These are phyloP conservation scores for Helicoverpa assulta DNA, from an alignment of 2,888 invertebrate genomes.

Conservation along the genomic window DNA sequence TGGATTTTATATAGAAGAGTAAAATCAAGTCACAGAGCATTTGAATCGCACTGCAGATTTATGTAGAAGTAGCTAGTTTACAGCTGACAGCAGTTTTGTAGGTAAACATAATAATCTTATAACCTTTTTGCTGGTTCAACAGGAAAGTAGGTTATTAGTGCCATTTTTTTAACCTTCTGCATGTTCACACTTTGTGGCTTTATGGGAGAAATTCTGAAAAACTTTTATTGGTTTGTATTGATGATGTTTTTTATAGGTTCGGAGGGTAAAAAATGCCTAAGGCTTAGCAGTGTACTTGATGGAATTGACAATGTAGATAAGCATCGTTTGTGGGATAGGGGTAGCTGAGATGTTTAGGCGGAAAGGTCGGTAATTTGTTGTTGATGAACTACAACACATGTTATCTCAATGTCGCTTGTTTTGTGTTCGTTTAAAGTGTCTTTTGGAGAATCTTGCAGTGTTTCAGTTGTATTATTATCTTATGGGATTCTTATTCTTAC, in stretches of 20 bases:
- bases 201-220: constrained; percentile 47
- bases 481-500: background rate
- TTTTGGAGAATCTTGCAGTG: background rate
- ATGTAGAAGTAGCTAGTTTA: no score
- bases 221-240: constrained; percentile 56
- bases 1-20: no score
- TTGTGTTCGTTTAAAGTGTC: background rate
- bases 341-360: constrained; percentile 7
- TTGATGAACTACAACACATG: constrained; percentile 16
- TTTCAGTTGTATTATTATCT: background rate
- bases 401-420: background rate
- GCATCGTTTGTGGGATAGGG: constrained; percentile 35
- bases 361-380: constrained; percentile 23
- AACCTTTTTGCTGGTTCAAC: no score
- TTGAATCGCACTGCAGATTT: no score
- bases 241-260: constrained; percentile 53
- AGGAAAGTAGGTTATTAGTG: background rate
- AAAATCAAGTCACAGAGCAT: no score
- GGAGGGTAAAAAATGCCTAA: constrained; percentile 48
- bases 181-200: background rate
- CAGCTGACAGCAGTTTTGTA: no score
- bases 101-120: no score
- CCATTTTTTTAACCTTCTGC: constrained; percentile 12
- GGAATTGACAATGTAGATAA: constrained; percentile 50
- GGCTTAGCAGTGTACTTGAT: constrained; percentile 48